Percentiles rank a stretch among this genome's conserved stretches.
phyloP scores from a whole-genome alignment of 2,113 vertebrate genomes.

The Thamnophis sirtalis region DNA sequence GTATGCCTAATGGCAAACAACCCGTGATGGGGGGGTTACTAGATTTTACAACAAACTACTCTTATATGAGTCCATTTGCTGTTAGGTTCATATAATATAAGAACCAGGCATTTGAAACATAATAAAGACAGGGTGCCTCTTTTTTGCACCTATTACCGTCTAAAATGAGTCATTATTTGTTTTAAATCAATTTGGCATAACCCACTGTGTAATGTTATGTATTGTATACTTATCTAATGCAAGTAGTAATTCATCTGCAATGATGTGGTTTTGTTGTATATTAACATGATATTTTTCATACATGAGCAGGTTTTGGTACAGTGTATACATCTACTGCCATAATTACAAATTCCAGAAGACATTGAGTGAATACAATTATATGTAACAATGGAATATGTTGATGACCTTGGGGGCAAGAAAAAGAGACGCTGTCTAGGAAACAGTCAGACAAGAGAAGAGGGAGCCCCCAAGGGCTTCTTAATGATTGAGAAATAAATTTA shows the following conservation, averaged over 20 bases:
- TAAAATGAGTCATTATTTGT: background rate
- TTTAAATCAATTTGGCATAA: background rate
- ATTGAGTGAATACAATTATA: background rate
- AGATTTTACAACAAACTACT: background rate
- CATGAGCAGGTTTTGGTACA: background rate
- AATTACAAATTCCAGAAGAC: background rate
- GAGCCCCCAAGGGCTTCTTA: background rate
- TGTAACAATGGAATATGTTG: background rate
- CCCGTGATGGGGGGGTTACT: background rate
- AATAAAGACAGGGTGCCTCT: background rate
- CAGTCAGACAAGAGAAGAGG: background rate
- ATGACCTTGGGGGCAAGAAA: background rate
- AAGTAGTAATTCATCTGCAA: background rate
- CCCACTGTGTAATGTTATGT: background rate
- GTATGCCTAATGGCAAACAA: background rate
- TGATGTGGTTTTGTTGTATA: background rate
- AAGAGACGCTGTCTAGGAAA: background rate
- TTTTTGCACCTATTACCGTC: background rate
- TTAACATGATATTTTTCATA: background rate
- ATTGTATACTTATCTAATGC: background rate
- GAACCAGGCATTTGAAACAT: background rate
- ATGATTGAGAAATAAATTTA: background rate
- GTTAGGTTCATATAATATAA: background rate
- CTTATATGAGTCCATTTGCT: background rate
- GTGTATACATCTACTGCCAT: background rate